Conservation (phyloP, 1,140 invertebrate genomes). For the Phymorhynchus buccinoides region DNA sequence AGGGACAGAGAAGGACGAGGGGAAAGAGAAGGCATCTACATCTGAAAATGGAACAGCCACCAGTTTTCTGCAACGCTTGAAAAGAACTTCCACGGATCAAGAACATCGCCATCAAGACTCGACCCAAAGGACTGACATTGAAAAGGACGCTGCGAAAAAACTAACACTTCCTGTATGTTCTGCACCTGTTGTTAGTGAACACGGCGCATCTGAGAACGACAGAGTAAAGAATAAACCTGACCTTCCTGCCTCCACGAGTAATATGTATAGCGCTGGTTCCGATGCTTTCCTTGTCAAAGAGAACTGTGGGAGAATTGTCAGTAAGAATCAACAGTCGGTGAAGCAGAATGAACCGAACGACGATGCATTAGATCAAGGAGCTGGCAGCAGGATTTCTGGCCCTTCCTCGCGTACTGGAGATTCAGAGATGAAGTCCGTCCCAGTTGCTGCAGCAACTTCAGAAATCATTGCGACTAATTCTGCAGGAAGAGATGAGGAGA, state of each 20-base stretch:
- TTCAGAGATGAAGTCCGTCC: background rate
- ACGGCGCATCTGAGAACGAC: background rate
- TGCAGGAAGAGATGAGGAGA: background rate
- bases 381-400: background rate
- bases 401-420: background rate
- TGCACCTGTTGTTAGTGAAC: background rate
- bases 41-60: conserved; percentile 15
- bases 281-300: background rate
- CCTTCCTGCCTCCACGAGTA: background rate
- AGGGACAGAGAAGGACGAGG: conserved; percentile 1
- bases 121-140: background rate
- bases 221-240: background rate
- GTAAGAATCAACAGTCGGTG: background rate
- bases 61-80: background rate
- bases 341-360: background rate
- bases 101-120: background rate
- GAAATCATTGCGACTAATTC: background rate
- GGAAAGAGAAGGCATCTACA: background rate
- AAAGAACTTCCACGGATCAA: background rate
- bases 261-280: background rate
- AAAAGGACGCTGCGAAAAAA: background rate
- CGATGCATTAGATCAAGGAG: background rate
- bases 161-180: background rate
- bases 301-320: background rate
- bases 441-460: background rate